Conservation (phyloP, 2,113 vertebrate genomes). For the Caracal caracal region DNA sequence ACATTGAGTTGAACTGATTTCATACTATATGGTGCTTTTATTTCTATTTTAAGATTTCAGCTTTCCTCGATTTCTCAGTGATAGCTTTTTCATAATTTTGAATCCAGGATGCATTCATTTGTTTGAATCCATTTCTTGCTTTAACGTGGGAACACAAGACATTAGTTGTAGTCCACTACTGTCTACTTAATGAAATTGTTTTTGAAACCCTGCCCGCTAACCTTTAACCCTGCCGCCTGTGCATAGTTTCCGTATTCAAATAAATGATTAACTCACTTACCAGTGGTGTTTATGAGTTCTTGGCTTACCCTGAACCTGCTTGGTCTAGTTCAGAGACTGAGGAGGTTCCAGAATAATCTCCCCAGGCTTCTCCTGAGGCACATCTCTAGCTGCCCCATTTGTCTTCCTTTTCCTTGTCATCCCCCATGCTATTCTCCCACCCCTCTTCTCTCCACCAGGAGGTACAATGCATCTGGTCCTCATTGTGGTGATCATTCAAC, state of each 20-base stretch:
- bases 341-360: not conserved
- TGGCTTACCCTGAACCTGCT: not conserved
- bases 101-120: not conserved
- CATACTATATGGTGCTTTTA: not conserved
- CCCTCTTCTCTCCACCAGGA: not conserved
- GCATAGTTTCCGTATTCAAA: not conserved
- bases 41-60: not conserved
- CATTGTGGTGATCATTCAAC: not conserved
- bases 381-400: not conserved
- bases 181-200: constrained; percentile 43
- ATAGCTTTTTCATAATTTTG: constrained; percentile 1
- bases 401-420: not conserved
- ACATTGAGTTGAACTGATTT: not conserved
- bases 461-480: not conserved
- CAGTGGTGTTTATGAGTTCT: constrained; percentile 36
- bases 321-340: not conserved
- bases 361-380: not conserved
- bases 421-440: rapidly evolving
- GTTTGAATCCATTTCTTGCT: not conserved
- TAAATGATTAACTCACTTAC: constrained; percentile 42
- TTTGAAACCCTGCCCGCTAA: constrained; percentile 36
- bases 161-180: not conserved
- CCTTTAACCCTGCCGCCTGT: constrained; percentile 42
- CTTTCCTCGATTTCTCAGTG: not conserved
- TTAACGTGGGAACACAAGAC: not conserved